A percentile compares a stretch with the other conserved stretches of the same genome.
phyloP scores from a whole-genome alignment of 2,888 invertebrate species.

The Caenorhabditis becei region DNA sequence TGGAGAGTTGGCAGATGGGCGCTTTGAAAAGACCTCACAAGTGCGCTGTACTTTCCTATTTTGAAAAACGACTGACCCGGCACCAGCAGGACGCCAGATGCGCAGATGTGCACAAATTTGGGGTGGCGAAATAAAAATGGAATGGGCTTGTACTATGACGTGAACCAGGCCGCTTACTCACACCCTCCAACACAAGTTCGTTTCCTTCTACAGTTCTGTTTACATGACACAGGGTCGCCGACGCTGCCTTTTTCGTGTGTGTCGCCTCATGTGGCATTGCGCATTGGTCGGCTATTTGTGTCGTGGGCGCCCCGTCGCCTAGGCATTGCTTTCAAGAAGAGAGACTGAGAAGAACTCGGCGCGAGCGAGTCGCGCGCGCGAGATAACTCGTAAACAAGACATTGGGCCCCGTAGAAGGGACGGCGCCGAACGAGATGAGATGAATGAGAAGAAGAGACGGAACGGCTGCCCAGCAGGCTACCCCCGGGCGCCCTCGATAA shows the following conservation, averaged over 20 bases:
- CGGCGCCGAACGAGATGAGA: slow-evolving; percentile 9
- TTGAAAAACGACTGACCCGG: background rate
- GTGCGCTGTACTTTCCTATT: background rate
- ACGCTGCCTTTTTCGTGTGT: slow-evolving; percentile 31
- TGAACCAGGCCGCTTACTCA: slow-evolving; percentile 21
- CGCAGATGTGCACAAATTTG: background rate
- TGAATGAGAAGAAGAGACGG: slow-evolving; percentile 18
- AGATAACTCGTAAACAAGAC: slow-evolving; percentile 46
- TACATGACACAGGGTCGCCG: slow-evolving; percentile 33
- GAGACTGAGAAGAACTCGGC: slow-evolving; percentile 23
- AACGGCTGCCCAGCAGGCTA: slow-evolving; percentile 16
- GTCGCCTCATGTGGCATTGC: slow-evolving; percentile 54
- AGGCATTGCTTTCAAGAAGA: slow-evolving; percentile 42
- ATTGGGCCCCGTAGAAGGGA: slow-evolving; percentile 20
- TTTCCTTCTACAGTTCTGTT: slow-evolving; percentile 31
- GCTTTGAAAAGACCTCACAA: too few species aligned
- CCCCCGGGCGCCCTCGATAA: slow-evolving; percentile 4
- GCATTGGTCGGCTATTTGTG: slow-evolving; percentile 56
- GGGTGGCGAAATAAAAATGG: background rate
- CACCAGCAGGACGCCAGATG: too few species aligned
- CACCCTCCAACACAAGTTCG: background rate
- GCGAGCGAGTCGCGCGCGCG: slow-evolving; percentile 10
- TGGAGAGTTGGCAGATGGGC: too few species aligned
- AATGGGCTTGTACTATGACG: slow-evolving; percentile 31
- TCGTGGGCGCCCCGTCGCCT: slow-evolving; percentile 27